A percentile compares a stretch with the other conserved stretches of the same genome.
These are phyloP conservation scores for Biston betularia DNA, from an alignment of 2,888 invertebrate genomes.

Conservation along the genomic window DNA sequence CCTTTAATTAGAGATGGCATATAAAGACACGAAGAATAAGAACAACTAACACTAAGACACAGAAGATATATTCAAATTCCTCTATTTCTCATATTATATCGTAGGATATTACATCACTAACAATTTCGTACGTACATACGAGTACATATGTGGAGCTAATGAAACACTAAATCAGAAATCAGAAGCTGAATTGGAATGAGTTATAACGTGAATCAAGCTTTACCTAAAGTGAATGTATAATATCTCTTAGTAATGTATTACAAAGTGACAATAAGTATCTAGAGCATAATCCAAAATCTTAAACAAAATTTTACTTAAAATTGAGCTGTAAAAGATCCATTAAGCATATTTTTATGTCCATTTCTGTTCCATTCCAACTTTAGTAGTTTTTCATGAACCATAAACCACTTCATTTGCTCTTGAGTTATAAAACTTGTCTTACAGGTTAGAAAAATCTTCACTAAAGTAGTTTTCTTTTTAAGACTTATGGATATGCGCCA, in stretches of 20 bases:
- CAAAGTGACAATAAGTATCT: background rate
- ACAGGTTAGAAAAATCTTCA: conserved; percentile 32
- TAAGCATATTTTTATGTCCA: conserved; percentile 18
- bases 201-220: too few species aligned
- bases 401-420: conserved; percentile 39
- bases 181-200: too few species aligned
- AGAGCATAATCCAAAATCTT: background rate
- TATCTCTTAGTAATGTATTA: too few species aligned
- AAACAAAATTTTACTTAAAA: conserved; percentile 2
- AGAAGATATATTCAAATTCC: too few species aligned
- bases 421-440: conserved; percentile 37
- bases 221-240: too few species aligned
- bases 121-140: too few species aligned
- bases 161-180: too few species aligned
- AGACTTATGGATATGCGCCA: conserved; percentile 12
- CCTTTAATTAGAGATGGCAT: too few species aligned
- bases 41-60: too few species aligned
- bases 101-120: background rate
- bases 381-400: conserved; percentile 33
- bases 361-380: conserved; percentile 30
- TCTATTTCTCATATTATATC: too few species aligned
- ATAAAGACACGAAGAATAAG: too few species aligned
- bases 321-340: conserved; percentile 14
- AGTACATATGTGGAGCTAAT: too few species aligned
- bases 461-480: conserved; percentile 33